Evolutionary conservation across 1,140 invertebrate species (phyloP), one percentile per base, ranked within the genome.

Genomic region (Halictus rubicundus): DNA sequence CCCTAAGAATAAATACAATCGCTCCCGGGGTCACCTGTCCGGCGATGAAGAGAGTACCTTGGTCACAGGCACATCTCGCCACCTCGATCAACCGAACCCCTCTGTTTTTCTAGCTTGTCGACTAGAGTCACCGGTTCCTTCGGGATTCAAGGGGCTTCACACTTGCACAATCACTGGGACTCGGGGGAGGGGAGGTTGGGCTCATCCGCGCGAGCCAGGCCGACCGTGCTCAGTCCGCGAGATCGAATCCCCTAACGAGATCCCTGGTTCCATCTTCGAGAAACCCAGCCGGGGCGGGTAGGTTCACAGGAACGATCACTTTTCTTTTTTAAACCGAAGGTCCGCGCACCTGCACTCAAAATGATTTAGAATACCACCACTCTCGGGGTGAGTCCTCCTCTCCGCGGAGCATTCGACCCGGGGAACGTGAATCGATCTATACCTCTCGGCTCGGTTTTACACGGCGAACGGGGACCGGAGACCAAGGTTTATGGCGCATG

Each of bases 131-230:
- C 75, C 32, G 54, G 39, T 68, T 27, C 25, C 12, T n/a, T 12
- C 25, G 6, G 19, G 12, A 9, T n/a, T 52, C 49, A 57, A 32
- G 32, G n/a, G 8, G 12, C 1, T 46, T n/a, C 80, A 68, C 70
- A 83, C 77, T n/a, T 65, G 72, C 82, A 85, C 82, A 80, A 76
- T 78, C 82, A 84, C 83, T 84, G 1, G 2, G 46, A 65, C 49
- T n/a, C 32, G 2, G 32, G 32, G 32, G 32, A 5, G 32, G 32
- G 32, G 32, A 32, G 32, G 49, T 39, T 32, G 73, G 46, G 61
- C 73, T 80, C 77, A 69, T 73, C 66, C 66, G 10, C 57, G 25
- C 27, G 21, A 42, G 9, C 59, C 54, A 16, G 52, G 32, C 27
- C 9, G 54, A 46, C 25, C 8, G 25, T 68, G 52, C 19, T 57